These are phyloP conservation scores for Epistrophella euchroma DNA, from an alignment of 2,888 invertebrate species.

Conservation along the genomic window DNA sequence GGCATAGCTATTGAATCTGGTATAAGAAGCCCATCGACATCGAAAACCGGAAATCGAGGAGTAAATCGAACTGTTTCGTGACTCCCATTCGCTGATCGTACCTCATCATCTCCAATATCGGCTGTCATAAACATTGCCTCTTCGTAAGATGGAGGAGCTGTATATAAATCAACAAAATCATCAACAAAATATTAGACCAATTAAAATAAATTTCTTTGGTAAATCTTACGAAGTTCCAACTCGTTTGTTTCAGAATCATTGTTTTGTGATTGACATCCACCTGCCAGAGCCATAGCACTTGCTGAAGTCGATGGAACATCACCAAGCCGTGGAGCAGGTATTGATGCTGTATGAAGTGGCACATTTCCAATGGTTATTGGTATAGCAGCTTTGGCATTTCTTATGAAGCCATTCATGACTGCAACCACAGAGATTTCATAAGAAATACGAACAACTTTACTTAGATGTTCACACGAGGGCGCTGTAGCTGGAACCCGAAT, in stretches of 20 bases:
- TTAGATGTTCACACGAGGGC: conserved; percentile 81
- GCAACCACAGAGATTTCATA: conserved; percentile 82
- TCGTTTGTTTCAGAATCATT: neutral
- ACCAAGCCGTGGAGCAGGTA: conserved; percentile 24
- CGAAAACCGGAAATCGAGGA: conserved; percentile 82
- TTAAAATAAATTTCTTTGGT: neutral
- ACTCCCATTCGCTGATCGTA: conserved; percentile 77
- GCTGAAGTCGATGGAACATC: conserved; percentile 80
- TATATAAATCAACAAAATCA: no score
- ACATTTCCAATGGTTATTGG: conserved; percentile 83
- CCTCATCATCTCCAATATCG: conserved; percentile 81
- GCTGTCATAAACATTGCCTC: conserved; percentile 82
- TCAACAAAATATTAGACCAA: neutral
- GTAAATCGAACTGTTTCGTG: conserved; percentile 79
- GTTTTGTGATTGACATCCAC: conserved; percentile 72
- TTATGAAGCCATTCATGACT: conserved; percentile 80
- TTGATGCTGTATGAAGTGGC: conserved; percentile 78
- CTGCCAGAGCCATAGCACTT: conserved; percentile 77
- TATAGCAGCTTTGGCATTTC: conserved; percentile 79
- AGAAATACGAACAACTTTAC: conserved; percentile 81
- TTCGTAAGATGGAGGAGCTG: conserved; percentile 83
- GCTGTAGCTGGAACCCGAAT: conserved; percentile 82
- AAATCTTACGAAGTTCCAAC: conserved; percentile 54
- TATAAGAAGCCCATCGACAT: conserved; percentile 78
- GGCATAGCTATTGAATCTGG: conserved; percentile 23